A percentile compares a stretch with the other conserved stretches of the same genome.
Conservation (phyloP, 2,888 invertebrate species). For the Amiota communis region DNA sequence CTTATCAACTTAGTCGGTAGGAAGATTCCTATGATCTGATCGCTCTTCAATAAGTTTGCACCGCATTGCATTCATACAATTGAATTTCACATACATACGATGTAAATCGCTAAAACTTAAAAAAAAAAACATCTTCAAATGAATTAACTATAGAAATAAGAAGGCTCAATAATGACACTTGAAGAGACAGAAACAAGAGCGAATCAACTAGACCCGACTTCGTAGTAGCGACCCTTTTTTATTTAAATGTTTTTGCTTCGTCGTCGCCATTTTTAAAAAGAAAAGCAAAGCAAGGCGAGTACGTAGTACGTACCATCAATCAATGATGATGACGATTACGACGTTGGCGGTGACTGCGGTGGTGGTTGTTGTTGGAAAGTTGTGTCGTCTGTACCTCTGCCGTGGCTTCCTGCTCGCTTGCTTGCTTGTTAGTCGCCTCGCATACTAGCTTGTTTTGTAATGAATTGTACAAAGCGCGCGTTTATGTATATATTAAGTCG, state of each 20-base stretch:
- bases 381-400: conserved; percentile 60
- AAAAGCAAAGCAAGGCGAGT: conserved; percentile 41
- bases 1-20: too few relatives aligned
- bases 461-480: background rate
- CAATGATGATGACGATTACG: conserved; percentile 46
- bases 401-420: conserved; percentile 30
- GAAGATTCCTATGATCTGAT: too few relatives aligned
- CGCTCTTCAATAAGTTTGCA: too few relatives aligned
- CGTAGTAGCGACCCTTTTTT: background rate
- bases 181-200: conserved; percentile 23
- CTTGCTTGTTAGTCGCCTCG: background rate
- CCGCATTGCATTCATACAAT: too few relatives aligned
- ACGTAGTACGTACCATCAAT: conserved; percentile 60
- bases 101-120: too few relatives aligned
- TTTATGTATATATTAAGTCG: background rate
- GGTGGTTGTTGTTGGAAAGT: conserved; percentile 41
- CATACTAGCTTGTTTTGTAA: background rate
- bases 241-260: background rate
- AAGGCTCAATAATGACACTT: too few relatives aligned
- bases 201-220: conserved; percentile 24
- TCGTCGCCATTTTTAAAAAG: conserved; percentile 61
- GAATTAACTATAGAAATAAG: too few relatives aligned
- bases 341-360: conserved; percentile 48
- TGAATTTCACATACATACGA: too few relatives aligned
- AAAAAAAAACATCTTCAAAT: too few relatives aligned